phyloP scores from a whole-genome alignment of 1,140 invertebrate species.

The Macrobrachium nipponense region DNA sequence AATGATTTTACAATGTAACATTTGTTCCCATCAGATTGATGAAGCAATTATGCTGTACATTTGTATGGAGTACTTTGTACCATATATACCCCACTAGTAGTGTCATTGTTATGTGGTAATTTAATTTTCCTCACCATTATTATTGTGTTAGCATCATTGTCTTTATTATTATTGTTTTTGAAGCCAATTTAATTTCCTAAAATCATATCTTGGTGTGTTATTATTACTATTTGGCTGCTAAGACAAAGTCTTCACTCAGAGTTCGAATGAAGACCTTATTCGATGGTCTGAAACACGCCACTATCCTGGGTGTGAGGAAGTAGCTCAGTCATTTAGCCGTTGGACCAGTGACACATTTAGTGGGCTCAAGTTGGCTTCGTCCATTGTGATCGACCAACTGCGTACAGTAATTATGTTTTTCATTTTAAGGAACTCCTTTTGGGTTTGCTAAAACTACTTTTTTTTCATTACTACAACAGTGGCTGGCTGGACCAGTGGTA shows the following conservation, averaged over 20 bases:
- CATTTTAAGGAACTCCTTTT: no score
- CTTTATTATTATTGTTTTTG: no score
- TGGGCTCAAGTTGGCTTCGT: constrained; percentile 23
- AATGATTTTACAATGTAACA: no score
- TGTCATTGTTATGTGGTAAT: no score
- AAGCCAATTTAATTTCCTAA: no score
- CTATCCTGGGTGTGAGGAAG: constrained; percentile 11
- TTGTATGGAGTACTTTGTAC: no score
- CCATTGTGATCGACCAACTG: constrained; percentile 22
- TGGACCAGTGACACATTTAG: constrained; percentile 34
- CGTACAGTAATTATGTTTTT: constrained; percentile 23
- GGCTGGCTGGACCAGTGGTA: background rate
- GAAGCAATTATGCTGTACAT: no score
- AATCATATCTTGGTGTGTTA: no score
- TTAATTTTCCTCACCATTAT: no score
- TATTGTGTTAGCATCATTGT: no score
- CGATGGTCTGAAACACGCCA: constrained; percentile 25
- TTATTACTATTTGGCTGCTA: background rate
- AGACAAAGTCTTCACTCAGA: background rate
- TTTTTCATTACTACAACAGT: background rate
- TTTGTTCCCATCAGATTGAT: no score
- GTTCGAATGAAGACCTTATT: constrained; percentile 34
- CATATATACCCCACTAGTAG: no score
- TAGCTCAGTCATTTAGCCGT: constrained; percentile 26
- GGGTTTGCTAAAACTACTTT: constrained; percentile 3